A percentile compares a stretch with the other conserved stretches of the same genome.
Conservation (phyloP, 2,797 vertebrate species). For the Odontamblyopus rebecca region DNA sequence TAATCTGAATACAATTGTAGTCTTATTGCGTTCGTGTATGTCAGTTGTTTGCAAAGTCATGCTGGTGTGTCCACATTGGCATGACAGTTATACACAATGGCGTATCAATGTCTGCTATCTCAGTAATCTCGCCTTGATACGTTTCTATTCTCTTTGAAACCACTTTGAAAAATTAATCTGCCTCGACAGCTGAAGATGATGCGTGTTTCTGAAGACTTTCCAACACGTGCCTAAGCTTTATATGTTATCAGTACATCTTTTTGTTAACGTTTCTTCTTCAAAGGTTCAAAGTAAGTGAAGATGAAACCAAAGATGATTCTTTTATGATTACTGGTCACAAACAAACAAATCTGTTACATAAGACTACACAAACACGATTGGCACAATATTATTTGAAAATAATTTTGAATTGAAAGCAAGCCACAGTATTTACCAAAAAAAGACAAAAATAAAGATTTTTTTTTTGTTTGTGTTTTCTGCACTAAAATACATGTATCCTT, state of each 20-base stretch:
- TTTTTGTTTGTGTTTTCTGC: no score
- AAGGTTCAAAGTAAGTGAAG: neutral
- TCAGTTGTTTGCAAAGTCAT: conserved; percentile 18
- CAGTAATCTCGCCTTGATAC: conserved; percentile 26
- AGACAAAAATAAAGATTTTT: no score
- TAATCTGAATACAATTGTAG: conserved; percentile 31
- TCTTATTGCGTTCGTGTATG: conserved; percentile 43
- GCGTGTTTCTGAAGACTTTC: conserved; percentile 9
- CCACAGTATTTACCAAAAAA: no score
- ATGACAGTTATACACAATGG: neutral
- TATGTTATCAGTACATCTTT: neutral
- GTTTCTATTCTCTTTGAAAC: conserved; percentile 22
- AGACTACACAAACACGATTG: neutral
- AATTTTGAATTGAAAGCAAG: no score
- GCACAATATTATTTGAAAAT: neutral
- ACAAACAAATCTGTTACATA: neutral
- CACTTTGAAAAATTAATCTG: conserved; percentile 11
- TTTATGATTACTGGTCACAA: neutral
- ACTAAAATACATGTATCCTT: no score
- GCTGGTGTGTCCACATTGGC: conserved; percentile 30
- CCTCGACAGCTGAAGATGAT: neutral
- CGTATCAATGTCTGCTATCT: conserved; percentile 19
- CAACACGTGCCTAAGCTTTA: neutral
- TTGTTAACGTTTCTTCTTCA: neutral
- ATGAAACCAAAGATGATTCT: neutral